A percentile compares a stretch with the other conserved stretches of the same genome.
These are phyloP conservation scores for Alloplasta piceator DNA, from an alignment of 2,888 invertebrate genomes.

Conservation along the genomic window DNA sequence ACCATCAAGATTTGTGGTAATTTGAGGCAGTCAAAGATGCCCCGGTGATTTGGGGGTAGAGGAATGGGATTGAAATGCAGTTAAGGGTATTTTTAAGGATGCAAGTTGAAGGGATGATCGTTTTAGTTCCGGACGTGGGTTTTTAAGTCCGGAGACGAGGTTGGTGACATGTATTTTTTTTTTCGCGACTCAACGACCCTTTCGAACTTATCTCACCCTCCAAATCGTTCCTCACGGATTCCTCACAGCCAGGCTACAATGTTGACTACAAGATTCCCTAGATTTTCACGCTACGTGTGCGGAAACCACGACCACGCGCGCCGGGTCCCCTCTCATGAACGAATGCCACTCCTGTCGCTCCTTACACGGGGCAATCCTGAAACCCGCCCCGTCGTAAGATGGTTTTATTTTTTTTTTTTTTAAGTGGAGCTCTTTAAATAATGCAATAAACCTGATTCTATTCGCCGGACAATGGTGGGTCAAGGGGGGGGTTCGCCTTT, in stretches of 20 bases:
- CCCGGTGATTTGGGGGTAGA: no score
- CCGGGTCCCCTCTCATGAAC: slow-evolving; percentile 58
- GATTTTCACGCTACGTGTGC: slow-evolving; percentile 68
- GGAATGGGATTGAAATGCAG: no score
- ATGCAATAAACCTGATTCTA: slow-evolving; percentile 82
- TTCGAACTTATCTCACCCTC: slow-evolving; percentile 59
- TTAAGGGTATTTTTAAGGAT: no score
- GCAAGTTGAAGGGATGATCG: no score
- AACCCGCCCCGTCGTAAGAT: slow-evolving; percentile 65
- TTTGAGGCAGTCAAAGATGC: no score
- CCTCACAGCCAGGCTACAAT: slow-evolving; percentile 56
- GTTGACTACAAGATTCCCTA: slow-evolving; percentile 59
- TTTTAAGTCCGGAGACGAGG: no score
- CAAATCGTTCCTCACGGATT: slow-evolving; percentile 66
- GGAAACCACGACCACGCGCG: slow-evolving; percentile 62
- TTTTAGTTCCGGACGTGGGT: no score
- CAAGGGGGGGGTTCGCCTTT: slow-evolving; percentile 62
- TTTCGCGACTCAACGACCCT: slow-evolving; percentile 9
- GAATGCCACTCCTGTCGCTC: slow-evolving; percentile 61
- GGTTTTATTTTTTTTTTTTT: slow-evolving; percentile 60
- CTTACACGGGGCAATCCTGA: slow-evolving; percentile 44
- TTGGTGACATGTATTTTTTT: no score
- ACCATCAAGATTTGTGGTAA: no score
- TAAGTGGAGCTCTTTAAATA: slow-evolving; percentile 81
- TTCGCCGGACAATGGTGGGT: slow-evolving; percentile 79